These are phyloP conservation scores for Anguilla rostrata DNA, from an alignment of 2,113 vertebrate genomes.

Conservation along the genomic window DNA sequence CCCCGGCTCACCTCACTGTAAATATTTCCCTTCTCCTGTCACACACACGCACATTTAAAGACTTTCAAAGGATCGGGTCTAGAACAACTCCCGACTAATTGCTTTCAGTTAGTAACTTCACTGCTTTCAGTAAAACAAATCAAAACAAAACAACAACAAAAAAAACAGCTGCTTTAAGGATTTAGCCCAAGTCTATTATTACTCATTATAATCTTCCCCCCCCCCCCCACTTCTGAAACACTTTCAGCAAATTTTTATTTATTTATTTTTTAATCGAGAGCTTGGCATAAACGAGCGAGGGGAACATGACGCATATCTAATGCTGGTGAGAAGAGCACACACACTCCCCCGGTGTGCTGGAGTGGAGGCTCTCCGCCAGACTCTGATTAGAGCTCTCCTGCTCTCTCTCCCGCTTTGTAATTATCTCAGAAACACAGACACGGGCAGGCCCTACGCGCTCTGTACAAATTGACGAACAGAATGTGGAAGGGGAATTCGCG, in stretches of 20 bases:
- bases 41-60: not conserved
- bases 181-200: not conserved
- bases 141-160: too few species aligned
- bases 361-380: not conserved
- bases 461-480: not conserved
- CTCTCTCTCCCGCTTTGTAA: conserved; percentile 16
- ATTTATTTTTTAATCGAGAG: not conserved
- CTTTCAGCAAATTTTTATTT: not conserved
- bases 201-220: not conserved
- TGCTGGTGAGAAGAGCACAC: not conserved
- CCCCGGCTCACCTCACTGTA: not conserved
- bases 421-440: conserved; percentile 39
- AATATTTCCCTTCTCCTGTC: not conserved
- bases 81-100: not conserved
- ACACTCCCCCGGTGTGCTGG: not conserved
- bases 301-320: not conserved
- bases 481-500: conserved; percentile 1
- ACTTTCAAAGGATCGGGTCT: not conserved
- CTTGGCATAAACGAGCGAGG: not conserved
- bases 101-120: not conserved
- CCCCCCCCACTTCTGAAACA: not conserved
- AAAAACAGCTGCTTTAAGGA: not conserved
- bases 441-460: not conserved
- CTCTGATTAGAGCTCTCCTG: conserved; percentile 23
- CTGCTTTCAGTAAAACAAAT: too few species aligned